Evolutionary conservation across 2,113 vertebrate genomes (phyloP).

Genomic region (Platysternon megacephalum): DNA sequence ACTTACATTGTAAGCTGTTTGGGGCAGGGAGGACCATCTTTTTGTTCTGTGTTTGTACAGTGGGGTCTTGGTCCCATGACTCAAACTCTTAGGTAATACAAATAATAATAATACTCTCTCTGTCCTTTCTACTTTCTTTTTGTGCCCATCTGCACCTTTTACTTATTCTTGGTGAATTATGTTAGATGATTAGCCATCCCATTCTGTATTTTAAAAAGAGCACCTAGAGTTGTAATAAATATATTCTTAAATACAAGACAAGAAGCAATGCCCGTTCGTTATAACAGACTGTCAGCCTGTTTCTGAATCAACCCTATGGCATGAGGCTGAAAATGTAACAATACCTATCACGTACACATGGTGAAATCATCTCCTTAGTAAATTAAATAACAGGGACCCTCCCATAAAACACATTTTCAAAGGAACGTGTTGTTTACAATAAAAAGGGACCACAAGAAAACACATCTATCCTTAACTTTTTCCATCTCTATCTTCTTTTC

Average conservation of each 20-base stretch:
- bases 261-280: not conserved
- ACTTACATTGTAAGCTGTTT: not conserved
- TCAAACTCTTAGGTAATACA: not conserved
- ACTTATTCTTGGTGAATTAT: not conserved
- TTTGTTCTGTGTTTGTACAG: not conserved
- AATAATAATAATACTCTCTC: not conserved
- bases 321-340: not conserved
- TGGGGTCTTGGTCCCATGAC: not conserved
- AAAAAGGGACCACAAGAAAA: not conserved
- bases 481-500: not conserved
- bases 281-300: not conserved
- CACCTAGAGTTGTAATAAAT: constrained; percentile 12
- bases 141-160: not conserved
- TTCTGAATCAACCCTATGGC: not conserved
- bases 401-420: not conserved
- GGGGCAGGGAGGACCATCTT: not conserved
- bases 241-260: constrained; percentile 26
- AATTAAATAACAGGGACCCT: not conserved
- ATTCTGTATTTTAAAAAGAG: constrained; percentile 17
- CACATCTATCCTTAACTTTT: not conserved
- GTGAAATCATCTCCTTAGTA: not conserved
- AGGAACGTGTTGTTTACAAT: not conserved
- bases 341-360: not conserved
- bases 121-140: not conserved
- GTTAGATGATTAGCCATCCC: not conserved